Evolutionary conservation across 1,140 invertebrate species (phyloP), one percentile per base, ranked within the genome.

Genomic region (Cotesia typhae): DNA sequence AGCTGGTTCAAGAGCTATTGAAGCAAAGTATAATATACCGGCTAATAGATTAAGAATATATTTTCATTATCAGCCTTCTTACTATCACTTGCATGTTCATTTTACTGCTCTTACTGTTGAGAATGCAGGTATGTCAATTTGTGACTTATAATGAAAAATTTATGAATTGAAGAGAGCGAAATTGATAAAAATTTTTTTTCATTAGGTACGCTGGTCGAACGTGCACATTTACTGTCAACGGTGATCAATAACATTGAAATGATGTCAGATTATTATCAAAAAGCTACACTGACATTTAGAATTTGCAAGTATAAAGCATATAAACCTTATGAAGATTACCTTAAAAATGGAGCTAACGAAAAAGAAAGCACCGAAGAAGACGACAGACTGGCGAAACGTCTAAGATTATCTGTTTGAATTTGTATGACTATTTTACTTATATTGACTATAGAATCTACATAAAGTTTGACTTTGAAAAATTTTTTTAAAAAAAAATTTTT

Each of bases 1-100:
- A 47, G 92, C 92, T 79, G 92, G 92, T 77, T 88, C 86, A 74
- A 92, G 90, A 82, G 91, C 90, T 6, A 95, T 99, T 59, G 79
- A 88, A 65, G 89, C 96, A 36, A 95, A 95, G 77, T 99, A 94
- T 85, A 90, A 91, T 4, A 71, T 98, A 4, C 84, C 89, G 20
- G 80, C 86, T 36, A 90, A 89, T 61, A 92, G 96, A 81, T 82
- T 98, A 17, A 90, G 96, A 61, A 90, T 94, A 73, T 99, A 96
- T 85, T 85, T 99, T 3, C 98, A 99, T 83, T 99, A 99, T 86
- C 96, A 97, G 81, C 98, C 98, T 4, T 96, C 96, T 0, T 99
- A 96, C 87, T 98, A 98, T 87, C 96, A 99, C 87, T 87, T 99
- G 6, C 98, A 99, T 82, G 90, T 99, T 3, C 97, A 99, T 85